Base-by-base conservation (phyloP, 1,140 invertebrate species). In the Holcopasites calliopsidis region DNA sequence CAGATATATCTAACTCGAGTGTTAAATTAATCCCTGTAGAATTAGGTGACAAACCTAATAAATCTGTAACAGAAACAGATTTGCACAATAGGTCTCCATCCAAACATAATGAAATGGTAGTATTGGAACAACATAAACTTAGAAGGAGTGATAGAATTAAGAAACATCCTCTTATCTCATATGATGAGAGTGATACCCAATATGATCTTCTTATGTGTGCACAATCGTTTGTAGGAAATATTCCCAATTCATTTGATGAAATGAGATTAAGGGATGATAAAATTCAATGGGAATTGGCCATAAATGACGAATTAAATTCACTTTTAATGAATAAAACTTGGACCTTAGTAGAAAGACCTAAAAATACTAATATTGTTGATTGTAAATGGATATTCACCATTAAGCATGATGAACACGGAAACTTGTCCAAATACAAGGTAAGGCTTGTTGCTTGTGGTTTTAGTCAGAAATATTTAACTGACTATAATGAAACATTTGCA, bases 361-460 rank as follows among this genome's bases (percentile, higher is more conserved):
- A 75, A 10, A 82, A 88, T 80, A 88, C 83, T 86, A 91, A 91
- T 85, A 86, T 61, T 35, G 55, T 69, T 6, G 52, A 57, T 47
- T 57, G 50, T 42, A 69, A 69, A 57, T 70, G 61, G 71, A 28
- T 74, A 26, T 75, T 66, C 35, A 44, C 33, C 0, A 55, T 73
- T 16, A 64, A 64, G 26, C 18, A 31, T 21, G 21, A 64, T 35
- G 58, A 42, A 79, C 73, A 76, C 76, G 88, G 89, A 62, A 77
- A 88, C 54, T 82, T 85, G 50, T 52, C 79, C 16, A 83, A 76
- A 70, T 88, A 89, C 80, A 92, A 91, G 60, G 92, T 88, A 42
- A 74, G 91, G 38, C 82, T 92, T 54, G 88, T 92, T 35, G 90
- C 89, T 6, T 84, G 86, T 55, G 91, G 91, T 21, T 92, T 86